Base-by-base conservation (phyloP, 1,140 invertebrate genomes). In the Saccostrea glomerata region DNA sequence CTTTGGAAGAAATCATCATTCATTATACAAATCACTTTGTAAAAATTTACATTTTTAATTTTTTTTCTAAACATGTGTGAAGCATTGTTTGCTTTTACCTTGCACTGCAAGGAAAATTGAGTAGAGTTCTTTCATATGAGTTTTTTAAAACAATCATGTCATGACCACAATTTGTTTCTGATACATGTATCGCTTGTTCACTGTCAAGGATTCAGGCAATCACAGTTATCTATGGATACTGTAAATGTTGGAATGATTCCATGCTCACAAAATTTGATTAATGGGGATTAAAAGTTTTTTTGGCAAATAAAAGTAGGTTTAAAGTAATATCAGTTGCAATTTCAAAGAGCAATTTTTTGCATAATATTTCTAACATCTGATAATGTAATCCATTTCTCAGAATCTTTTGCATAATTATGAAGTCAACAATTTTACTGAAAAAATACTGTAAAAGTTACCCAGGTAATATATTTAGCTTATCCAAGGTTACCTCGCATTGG, bases 341-440 rank as follows among this genome's bases (percentile, higher is more conserved):
- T 63, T 63, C 58, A 63, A 20, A 63, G 58, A 63, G 58, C 58
- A 63, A 63, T 63, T 63, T 47, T 47, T 63, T n/a, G 58, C 58
- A 20, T 20, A 63, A 63, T 63, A 63, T 20, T 20, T 63, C 17
- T 63, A 17, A 17, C 58, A 20, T 63, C 58, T 20, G 58, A 63
- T 20, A 63, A 63, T 17, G 5, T 63, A 20, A 60, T 17, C 13
- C 20, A 17, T 63, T 63, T 63, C 58, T 63, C 58, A 3, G 17
- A 17, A 63, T 20, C 17, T 63, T n/a, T 17, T 63, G 58, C n/a
- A 63, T 63, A 63, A 63, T 63, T 13, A 13, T 63, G 47, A 47
- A 47, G 13, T 63, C 58, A 17, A 63, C 12, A 60, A 3, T 17
- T 63, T 17, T 63, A 47, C 47, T 47, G 47, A 47, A 47, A n/a